Evolutionary conservation across 2,797 vertebrate genomes (phyloP).

Genomic region (Decapterus maruadsi): DNA sequence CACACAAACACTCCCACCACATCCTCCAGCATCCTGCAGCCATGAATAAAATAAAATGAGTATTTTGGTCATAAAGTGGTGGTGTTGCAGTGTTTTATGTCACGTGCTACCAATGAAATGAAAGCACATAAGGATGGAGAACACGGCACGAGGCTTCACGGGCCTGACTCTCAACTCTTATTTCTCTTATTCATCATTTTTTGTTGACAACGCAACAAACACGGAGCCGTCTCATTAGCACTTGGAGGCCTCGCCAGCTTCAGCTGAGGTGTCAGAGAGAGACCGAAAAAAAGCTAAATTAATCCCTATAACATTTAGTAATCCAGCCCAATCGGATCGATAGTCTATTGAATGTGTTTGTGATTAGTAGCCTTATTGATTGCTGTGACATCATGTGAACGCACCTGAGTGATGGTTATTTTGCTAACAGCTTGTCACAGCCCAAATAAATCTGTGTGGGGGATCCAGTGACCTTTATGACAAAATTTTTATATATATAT

Average conservation of each 20-base stretch:
- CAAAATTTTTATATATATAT: neutral
- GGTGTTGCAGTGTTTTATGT: too few relatives aligned
- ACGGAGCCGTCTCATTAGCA: neutral
- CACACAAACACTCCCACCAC: too few relatives aligned
- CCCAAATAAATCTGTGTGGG: constrained; percentile 51
- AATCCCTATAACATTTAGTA: constrained; percentile 72
- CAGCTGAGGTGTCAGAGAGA: constrained; percentile 35
- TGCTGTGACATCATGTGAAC: constrained; percentile 71
- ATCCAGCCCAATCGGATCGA: constrained; percentile 75
- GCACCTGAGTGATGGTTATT: constrained; percentile 70
- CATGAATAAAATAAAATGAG: too few relatives aligned
- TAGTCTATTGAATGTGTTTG: constrained; percentile 74
- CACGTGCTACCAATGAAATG: neutral
- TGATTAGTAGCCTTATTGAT: constrained; percentile 81
- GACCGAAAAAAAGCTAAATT: constrained; percentile 37
- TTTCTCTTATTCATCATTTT: neutral
- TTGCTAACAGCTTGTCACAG: constrained; percentile 58
- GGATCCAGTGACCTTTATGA: constrained; percentile 42
- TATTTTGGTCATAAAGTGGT: too few relatives aligned
- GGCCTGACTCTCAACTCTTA: neutral
- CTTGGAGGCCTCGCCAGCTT: constrained; percentile 32
- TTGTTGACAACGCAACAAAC: neutral
- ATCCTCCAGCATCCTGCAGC: too few relatives aligned
- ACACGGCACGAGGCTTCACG: neutral
- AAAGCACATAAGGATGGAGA: neutral